Percentiles rank a stretch among this genome's conserved stretches.
These are phyloP conservation scores for Catharus bicknelli DNA, from an alignment of 2,113 vertebrate genomes.

Conservation along the genomic window DNA sequence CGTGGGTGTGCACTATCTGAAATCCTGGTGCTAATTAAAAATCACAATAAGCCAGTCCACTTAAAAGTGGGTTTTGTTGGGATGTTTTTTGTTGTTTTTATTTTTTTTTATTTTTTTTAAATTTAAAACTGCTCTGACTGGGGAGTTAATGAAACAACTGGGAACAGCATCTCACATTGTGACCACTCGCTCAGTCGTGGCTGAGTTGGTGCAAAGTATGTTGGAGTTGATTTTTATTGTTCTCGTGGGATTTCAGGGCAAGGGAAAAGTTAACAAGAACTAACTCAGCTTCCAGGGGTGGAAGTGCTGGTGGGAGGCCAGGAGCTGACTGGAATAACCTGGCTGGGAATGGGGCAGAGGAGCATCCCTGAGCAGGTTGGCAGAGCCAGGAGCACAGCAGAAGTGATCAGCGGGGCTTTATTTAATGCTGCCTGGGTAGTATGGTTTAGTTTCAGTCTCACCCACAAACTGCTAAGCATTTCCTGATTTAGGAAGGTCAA, in stretches of 20 bases:
- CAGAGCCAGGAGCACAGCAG: background rate
- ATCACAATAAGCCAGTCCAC: background rate
- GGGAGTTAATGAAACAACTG: background rate
- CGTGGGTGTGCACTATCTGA: conserved; percentile 9
- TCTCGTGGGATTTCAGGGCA: background rate
- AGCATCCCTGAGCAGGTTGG: background rate
- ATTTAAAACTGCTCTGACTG: background rate
- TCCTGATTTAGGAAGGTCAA: background rate
- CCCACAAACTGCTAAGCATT: background rate
- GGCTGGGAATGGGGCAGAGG: background rate
- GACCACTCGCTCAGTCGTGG: background rate
- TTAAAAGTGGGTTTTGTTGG: background rate
- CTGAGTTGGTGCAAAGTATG: background rate
- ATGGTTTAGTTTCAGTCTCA: background rate
- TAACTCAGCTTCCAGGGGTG: background rate
- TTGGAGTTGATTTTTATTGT: background rate
- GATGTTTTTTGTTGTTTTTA: background rate
- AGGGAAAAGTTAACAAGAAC: background rate
- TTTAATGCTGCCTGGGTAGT: background rate
- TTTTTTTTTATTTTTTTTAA: rapidly evolving
- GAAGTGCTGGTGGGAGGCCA: background rate
- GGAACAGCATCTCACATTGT: background rate
- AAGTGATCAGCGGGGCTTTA: background rate
- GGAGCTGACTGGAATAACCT: background rate
- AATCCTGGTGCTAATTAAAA: background rate